Percentiles rank a stretch among this genome's conserved stretches.
These are phyloP conservation scores for Gadopsis bispinosus DNA, from an alignment of 2,797 vertebrate species.

Conservation along the genomic window DNA sequence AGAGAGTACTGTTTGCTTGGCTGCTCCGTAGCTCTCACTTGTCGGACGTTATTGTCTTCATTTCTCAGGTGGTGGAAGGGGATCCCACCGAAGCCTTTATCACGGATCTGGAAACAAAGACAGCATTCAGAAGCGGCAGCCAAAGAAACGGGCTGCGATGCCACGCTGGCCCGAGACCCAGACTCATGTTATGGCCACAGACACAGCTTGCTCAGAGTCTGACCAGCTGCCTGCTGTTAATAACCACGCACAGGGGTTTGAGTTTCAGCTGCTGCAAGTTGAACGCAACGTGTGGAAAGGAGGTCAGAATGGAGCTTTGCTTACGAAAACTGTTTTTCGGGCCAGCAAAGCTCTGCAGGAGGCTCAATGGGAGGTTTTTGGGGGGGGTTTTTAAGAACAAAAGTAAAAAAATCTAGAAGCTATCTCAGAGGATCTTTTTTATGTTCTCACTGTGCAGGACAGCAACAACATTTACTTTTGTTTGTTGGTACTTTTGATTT, in stretches of 20 bases:
- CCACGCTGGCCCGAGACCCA: conserved; percentile 39
- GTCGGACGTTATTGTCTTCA: conserved; percentile 27
- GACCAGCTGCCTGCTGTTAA: conserved; percentile 35
- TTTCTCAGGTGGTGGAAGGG: conserved; percentile 20
- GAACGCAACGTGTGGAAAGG: background rate
- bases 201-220: conserved; percentile 57
- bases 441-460: too few relatives aligned
- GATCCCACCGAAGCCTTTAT: conserved; percentile 40
- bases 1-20: background rate
- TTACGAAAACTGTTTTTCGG: background rate
- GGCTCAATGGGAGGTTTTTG: background rate
- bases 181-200: conserved; percentile 59
- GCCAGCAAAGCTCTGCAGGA: background rate
- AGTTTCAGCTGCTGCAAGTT: conserved; percentile 32
- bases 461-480: background rate
- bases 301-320: background rate
- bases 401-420: background rate
- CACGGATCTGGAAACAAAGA: conserved; percentile 63
- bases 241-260: conserved; percentile 26
- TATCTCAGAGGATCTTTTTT: background rate
- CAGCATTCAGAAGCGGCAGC: conserved; percentile 50
- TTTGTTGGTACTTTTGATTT: too few relatives aligned
- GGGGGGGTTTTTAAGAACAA: background rate
- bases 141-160: conserved; percentile 25
- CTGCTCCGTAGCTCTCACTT: background rate